phyloP scores from a whole-genome alignment of 2,888 invertebrate genomes.

The Epiblema foenella region DNA sequence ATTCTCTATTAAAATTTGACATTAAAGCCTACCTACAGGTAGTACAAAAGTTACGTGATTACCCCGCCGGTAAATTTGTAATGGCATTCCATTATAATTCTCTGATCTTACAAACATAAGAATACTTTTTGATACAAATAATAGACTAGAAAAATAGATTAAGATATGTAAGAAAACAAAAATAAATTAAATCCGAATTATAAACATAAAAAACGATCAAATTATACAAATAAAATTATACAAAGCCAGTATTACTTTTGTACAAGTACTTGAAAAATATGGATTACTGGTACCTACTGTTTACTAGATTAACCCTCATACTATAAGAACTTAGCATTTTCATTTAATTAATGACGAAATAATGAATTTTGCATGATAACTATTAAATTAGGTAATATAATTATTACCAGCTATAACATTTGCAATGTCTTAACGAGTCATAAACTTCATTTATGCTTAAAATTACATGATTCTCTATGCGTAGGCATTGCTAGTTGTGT shows the following conservation, averaged over 20 bases:
- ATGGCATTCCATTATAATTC: background rate
- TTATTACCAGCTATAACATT: no score
- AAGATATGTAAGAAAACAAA: background rate
- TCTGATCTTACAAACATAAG: background rate
- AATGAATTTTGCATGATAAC: no score
- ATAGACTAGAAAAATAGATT: slow-evolving; percentile 5
- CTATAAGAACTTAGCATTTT: background rate
- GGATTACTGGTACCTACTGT: background rate
- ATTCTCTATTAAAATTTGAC: no score
- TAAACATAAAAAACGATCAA: background rate
- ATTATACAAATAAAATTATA: background rate
- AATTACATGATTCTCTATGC: background rate
- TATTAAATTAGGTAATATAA: no score
- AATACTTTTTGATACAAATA: slow-evolving; percentile 9
- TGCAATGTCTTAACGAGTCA: no score
- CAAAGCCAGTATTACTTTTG: background rate
- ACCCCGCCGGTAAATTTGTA: background rate
- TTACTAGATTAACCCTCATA: background rate
- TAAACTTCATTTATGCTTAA: background rate
- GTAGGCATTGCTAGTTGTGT: background rate
- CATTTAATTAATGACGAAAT: background rate
- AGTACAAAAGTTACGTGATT: no score
- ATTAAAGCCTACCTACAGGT: no score
- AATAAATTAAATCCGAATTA: background rate
- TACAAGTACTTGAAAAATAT: background rate